phyloP scores from a whole-genome alignment of 2,888 invertebrate genomes.

The Barypeithes pellucidus region DNA sequence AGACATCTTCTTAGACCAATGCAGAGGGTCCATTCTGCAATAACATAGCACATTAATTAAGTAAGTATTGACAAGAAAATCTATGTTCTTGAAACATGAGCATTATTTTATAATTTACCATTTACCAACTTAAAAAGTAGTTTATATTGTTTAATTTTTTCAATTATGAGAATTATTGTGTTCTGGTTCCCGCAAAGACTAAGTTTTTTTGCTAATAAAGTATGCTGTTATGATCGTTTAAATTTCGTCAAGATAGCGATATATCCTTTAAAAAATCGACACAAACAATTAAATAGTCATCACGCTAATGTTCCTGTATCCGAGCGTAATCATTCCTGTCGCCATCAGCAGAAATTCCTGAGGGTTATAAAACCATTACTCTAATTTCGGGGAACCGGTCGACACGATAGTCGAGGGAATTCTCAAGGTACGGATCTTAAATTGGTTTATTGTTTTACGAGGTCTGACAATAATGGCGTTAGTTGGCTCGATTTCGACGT shows the following conservation, averaged over 20 bases:
- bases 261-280: neutral
- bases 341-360: conserved; percentile 12
- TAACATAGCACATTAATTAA: no score
- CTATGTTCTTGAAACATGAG: no score
- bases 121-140: no score
- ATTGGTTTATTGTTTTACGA: conserved; percentile 23
- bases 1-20: no score
- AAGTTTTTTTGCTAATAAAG: no score
- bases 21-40: no score
- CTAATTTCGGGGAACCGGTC: conserved; percentile 3
- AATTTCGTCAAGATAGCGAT: neutral
- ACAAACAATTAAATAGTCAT: neutral
- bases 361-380: conserved; percentile 27
- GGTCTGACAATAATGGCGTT: conserved; percentile 5
- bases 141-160: no score
- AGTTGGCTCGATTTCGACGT: neutral
- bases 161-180: no score
- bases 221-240: no score
- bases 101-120: no score
- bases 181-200: no score
- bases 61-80: no score
- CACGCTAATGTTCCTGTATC: neutral
- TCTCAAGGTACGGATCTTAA: conserved; percentile 9
- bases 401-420: conserved; percentile 18
- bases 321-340: conserved; percentile 2